phyloP scores from a whole-genome alignment of 2,797 vertebrate species.

The Apogon talboti region DNA sequence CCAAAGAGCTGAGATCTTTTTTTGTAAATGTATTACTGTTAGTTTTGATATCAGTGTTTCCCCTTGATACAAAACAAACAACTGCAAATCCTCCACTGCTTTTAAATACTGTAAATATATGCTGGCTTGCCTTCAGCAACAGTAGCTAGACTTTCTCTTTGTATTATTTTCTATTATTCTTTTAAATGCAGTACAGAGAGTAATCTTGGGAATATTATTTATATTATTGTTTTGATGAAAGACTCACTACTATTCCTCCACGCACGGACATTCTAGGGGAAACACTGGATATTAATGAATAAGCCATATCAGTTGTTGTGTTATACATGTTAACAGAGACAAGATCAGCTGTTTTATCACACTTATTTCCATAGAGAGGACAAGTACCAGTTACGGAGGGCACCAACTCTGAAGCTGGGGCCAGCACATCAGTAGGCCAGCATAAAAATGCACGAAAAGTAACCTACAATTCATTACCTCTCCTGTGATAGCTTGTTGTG shows the following conservation, averaged over 20 bases:
- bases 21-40: background rate
- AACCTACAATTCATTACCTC: constrained; percentile 71
- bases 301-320: constrained; percentile 32
- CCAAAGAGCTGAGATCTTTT: constrained; percentile 21
- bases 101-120: background rate
- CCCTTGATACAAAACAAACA: constrained; percentile 4
- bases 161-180: background rate
- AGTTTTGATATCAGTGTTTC: constrained; percentile 39
- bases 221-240: constrained; percentile 1
- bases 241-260: background rate
- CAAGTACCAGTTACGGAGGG: constrained; percentile 73
- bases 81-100: background rate
- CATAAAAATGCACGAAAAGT: constrained; percentile 82
- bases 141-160: background rate
- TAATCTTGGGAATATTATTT: too few species aligned
- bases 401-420: constrained; percentile 74
- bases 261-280: constrained; percentile 13
- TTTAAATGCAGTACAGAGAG: background rate
- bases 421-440: constrained; percentile 76
- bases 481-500: constrained; percentile 74
- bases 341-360: constrained; percentile 65
- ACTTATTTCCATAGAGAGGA: constrained; percentile 83
- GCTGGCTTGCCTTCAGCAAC: background rate
- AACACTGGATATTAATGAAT: constrained; percentile 43
- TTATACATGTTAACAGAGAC: constrained; percentile 46